phyloP scores from a whole-genome alignment of 2,113 vertebrate genomes.

The Pleuronectes platessa region DNA sequence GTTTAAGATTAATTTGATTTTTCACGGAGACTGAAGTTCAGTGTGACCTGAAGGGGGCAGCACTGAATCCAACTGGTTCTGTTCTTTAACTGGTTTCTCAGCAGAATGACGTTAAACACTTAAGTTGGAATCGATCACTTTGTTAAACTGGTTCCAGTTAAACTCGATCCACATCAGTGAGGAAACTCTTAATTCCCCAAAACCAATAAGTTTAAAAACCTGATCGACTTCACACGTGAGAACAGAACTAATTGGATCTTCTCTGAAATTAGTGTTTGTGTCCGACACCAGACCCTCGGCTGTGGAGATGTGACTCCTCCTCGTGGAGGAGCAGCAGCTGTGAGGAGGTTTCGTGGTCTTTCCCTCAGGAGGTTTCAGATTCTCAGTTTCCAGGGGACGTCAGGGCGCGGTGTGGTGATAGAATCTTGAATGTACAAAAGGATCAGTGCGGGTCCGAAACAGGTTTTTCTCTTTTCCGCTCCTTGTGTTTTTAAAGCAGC shows the following conservation, averaged over 20 bases:
- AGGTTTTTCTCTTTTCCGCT: background rate
- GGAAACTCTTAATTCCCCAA: no score
- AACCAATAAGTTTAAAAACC: no score
- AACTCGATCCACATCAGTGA: no score
- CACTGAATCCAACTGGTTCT: background rate
- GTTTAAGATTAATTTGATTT: background rate
- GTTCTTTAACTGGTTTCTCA: background rate
- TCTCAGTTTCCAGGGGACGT: background rate
- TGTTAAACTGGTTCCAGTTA: no score
- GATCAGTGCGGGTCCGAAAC: conserved; percentile 26
- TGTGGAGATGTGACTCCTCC: no score
- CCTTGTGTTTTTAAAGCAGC: conserved; percentile 6
- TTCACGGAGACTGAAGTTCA: background rate
- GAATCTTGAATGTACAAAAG: conserved; percentile 63
- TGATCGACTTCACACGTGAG: background rate
- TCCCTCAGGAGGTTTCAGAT: background rate
- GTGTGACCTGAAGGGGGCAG: background rate
- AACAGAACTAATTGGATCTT: background rate
- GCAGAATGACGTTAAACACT: no score
- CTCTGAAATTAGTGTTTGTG: background rate
- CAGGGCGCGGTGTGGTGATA: conserved; percentile 4
- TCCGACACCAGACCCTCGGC: no score
- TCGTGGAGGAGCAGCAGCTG: background rate
- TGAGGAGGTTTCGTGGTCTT: background rate
- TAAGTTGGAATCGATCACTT: no score